Evolutionary conservation across 2,113 vertebrate genomes (phyloP), one percentile per base, ranked within the genome.

Genomic region (Sebastes schlegelii): DNA sequence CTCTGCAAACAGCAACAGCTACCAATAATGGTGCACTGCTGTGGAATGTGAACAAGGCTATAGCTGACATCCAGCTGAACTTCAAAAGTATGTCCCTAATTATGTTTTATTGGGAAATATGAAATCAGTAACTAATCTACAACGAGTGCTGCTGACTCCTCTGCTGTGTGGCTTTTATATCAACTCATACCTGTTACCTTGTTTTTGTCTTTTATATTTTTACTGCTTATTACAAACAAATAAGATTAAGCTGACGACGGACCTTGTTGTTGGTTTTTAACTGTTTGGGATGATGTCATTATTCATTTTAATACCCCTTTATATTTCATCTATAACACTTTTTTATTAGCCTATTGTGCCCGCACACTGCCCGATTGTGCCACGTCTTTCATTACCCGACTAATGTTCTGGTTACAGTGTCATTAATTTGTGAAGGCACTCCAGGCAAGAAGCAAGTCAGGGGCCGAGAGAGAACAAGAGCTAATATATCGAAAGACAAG

Each of bases 381-480:
- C 71, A 48, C 23, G 34, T 90, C 83, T 92, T 92, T 92, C 88
- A 93, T 92, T 92, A 92, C 85, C 71, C 42, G 21, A 77, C 84
- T 92, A 92, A 93, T 92, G 88, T 91, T 92, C 90, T 90, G 79
- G 86, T 84, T 90, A 88, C 90, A 89, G 57, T 89, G 88, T 89
- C 92, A 92, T 93, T 94, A 86, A 93, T 93, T 93, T 91, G 77
- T 57, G 67, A 86, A 91, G 77, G 71, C 83, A 86, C 89, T 90
- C 34, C 3, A 91, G 88, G 89, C 90, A 79, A 79, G 83, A 85
- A 85, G 84, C 72, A 61, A 87, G 89, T 86, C 74, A 64, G 61
- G 62, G 77, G 78, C 81, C 19, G 62, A 69, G 65, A 86, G 76
- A 86, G 87, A 91, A 80, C 77, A 78, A 88, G 84, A 80, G 52